These are phyloP conservation scores for Megaleporinus macrocephalus DNA, from an alignment of 2,113 vertebrate genomes.

Conservation along the genomic window DNA sequence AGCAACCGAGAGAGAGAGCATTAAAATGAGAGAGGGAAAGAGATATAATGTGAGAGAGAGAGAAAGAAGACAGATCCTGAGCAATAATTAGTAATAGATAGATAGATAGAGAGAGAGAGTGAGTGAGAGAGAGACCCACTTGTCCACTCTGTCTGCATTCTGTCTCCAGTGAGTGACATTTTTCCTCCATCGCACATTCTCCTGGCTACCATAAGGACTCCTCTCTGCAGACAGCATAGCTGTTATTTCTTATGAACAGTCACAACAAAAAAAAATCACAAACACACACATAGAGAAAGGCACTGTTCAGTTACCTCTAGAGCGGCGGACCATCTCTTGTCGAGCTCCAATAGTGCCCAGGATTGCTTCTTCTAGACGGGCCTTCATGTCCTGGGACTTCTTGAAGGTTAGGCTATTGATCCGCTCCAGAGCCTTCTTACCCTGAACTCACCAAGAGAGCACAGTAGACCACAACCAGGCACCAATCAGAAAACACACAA, in stretches of 20 bases:
- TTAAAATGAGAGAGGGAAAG: too few relatives aligned
- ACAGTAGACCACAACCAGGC: background rate
- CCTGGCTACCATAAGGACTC: conserved; percentile 86
- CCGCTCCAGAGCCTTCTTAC: conserved; percentile 86
- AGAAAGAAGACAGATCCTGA: background rate
- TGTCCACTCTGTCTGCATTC: conserved; percentile 87
- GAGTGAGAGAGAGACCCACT: conserved; percentile 73
- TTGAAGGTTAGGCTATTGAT: conserved; percentile 93
- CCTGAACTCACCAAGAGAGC: conserved; percentile 68
- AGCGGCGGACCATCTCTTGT: conserved; percentile 92
- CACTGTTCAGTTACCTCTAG: conserved; percentile 76
- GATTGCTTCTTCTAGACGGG: conserved; percentile 90
- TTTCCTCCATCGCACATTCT: conserved; percentile 92
- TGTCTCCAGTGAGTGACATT: conserved; percentile 90
- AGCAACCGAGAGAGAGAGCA: background rate
- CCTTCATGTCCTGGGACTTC: conserved; percentile 95
- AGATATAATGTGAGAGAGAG: too few relatives aligned
- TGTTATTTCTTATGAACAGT: too few relatives aligned
- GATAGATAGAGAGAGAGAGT: too few relatives aligned
- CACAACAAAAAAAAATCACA: background rate
- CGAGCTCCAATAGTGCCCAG: conserved; percentile 88
- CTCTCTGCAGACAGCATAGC: conserved; percentile 76
- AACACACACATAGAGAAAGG: background rate
- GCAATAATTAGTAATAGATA: background rate
- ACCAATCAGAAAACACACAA: too few relatives aligned